phyloP scores from a whole-genome alignment of 1,140 invertebrate species.

The Trypoxylus dichotomus region DNA sequence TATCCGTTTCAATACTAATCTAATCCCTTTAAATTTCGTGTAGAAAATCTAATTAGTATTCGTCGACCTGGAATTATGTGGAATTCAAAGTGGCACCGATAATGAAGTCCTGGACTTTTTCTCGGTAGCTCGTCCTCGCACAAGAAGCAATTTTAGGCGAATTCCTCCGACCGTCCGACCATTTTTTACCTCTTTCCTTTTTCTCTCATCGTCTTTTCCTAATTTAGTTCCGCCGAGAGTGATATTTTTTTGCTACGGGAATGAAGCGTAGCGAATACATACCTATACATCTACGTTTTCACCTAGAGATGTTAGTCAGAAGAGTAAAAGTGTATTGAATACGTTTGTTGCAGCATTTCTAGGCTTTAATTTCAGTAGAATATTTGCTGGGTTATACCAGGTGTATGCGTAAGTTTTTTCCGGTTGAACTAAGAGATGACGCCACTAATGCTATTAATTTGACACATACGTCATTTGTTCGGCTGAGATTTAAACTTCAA shows the following conservation, averaged over 20 bases:
- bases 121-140: background rate
- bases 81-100: constrained; percentile 22
- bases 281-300: too few species aligned
- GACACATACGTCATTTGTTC: too few species aligned
- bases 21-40: constrained; percentile 12
- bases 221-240: background rate
- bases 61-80: constrained; percentile 22
- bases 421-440: too few species aligned
- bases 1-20: background rate
- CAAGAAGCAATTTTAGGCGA: background rate
- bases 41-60: constrained; percentile 24
- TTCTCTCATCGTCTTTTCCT: background rate
- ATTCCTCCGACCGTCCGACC: background rate
- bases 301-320: too few species aligned
- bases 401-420: too few species aligned
- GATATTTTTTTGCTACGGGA: background rate
- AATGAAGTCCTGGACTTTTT: constrained; percentile 12
- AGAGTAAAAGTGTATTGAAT: too few species aligned
- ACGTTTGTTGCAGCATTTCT: too few species aligned
- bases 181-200: background rate
- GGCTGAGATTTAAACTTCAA: too few species aligned
- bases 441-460: too few species aligned
- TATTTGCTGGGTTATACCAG: too few species aligned
- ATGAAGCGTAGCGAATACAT: too few species aligned
- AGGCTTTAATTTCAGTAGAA: too few species aligned